Percentiles rank a stretch among this genome's conserved stretches.
Evolutionary conservation across 1,140 invertebrate species (phyloP).

Genomic region (Planococcus citri): DNA sequence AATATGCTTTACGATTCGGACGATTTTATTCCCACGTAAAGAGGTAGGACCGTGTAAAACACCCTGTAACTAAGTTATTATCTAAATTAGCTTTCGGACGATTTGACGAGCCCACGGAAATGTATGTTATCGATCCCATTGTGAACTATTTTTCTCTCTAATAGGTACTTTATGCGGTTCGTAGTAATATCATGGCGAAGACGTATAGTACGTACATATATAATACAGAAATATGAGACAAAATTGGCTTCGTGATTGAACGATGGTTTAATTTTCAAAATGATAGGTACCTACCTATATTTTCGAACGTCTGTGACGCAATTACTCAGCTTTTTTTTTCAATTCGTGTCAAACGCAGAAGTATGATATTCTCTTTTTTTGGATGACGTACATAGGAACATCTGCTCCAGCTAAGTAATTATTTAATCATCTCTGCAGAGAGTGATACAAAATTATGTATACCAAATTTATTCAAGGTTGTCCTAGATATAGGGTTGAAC

Average conservation of each 20-base stretch:
- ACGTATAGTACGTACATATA: no score
- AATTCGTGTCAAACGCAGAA: no score
- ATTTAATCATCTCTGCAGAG: background rate
- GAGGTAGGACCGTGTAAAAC: background rate
- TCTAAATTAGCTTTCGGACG: background rate
- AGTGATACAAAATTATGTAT: background rate
- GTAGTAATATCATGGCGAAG: background rate
- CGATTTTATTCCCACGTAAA: background rate
- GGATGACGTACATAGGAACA: background rate
- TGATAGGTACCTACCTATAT: background rate
- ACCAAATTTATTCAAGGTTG: background rate
- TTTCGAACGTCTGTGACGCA: no score
- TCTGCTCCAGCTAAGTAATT: background rate
- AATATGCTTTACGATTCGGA: background rate
- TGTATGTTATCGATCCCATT: background rate
- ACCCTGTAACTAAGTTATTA: slow-evolving; percentile 2
- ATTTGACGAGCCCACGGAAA: background rate
- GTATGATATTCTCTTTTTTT: no score
- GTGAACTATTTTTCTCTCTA: background rate
- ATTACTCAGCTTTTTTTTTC: no score
- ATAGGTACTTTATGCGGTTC: background rate
- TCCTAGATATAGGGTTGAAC: no score
- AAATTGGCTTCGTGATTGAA: background rate
- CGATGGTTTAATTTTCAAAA: background rate
- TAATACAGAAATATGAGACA: background rate